A percentile compares a stretch with the other conserved stretches of the same genome.
Conservation (phyloP, 2,113 vertebrate genomes). For the Nanorana parkeri region DNA sequence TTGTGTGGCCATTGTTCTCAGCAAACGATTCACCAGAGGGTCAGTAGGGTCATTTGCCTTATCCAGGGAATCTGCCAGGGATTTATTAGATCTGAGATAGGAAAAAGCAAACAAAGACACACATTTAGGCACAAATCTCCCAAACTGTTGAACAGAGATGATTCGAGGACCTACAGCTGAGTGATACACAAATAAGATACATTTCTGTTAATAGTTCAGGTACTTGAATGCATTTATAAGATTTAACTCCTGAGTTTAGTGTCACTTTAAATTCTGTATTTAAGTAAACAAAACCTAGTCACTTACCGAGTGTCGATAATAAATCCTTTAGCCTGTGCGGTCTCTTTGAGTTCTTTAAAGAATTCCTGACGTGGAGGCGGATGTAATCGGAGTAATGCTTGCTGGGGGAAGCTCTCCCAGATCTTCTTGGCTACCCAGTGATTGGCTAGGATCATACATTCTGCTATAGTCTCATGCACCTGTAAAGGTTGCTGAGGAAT, state of each 20-base stretch:
- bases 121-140: too few species aligned
- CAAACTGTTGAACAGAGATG: too few species aligned
- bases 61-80: slow-evolving; percentile 89
- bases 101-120: not conserved
- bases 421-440: slow-evolving; percentile 96
- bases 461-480: slow-evolving; percentile 92
- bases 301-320: slow-evolving; percentile 84
- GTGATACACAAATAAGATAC: too few species aligned
- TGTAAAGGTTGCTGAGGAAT: slow-evolving; percentile 90
- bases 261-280: too few species aligned
- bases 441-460: slow-evolving; percentile 98
- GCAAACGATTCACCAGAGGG: slow-evolving; percentile 83
- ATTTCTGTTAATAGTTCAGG: too few species aligned
- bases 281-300: not conserved
- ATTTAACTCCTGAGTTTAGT: too few species aligned
- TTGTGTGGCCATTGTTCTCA: slow-evolving; percentile 90
- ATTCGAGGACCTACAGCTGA: too few species aligned
- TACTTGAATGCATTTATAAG: too few species aligned
- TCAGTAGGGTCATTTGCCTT: slow-evolving; percentile 82
- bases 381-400: slow-evolving; percentile 87
- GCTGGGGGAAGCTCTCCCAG: slow-evolving; percentile 83
- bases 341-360: slow-evolving; percentile 83
- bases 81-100: slow-evolving; percentile 86
- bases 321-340: slow-evolving; percentile 84
- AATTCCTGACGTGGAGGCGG: slow-evolving; percentile 88